A percentile compares a stretch with the other conserved stretches of the same genome.
These are phyloP conservation scores for Cryptomyrus ogoouensis DNA, from an alignment of 2,113 vertebrate species.

Conservation along the genomic window DNA sequence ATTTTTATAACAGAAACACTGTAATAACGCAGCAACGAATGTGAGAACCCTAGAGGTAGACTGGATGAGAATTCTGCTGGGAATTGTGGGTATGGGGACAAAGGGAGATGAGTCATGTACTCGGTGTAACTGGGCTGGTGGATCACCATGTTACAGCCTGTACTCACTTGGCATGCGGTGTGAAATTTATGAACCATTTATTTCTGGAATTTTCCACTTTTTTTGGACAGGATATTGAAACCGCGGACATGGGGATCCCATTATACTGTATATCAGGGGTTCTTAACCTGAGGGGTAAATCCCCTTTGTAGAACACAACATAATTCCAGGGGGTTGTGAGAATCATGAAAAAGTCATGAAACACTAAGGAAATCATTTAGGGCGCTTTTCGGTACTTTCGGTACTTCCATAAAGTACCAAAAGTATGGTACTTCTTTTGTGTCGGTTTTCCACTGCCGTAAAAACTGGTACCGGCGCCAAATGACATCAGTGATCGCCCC, in stretches of 20 bases:
- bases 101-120: not conserved
- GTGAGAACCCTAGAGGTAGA: not conserved
- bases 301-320: not conserved
- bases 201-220: not conserved
- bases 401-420: too few relatives aligned
- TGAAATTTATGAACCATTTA: not conserved
- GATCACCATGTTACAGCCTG: not conserved
- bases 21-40: not conserved
- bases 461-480: too few relatives aligned
- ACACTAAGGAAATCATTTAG: not conserved
- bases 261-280: not conserved
- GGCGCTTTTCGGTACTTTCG: too few relatives aligned
- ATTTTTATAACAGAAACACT: not conserved
- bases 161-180: not conserved
- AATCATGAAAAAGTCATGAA: not conserved
- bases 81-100: not conserved
- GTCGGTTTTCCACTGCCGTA: too few relatives aligned
- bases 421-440: too few relatives aligned
- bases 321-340: not conserved
- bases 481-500: too few relatives aligned
- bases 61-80: not conserved
- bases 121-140: not conserved
- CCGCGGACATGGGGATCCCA: not conserved
- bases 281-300: not conserved
- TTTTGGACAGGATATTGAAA: not conserved